phyloP scores from a whole-genome alignment of 2,113 vertebrate genomes.

The Cinclus mexicanus region DNA sequence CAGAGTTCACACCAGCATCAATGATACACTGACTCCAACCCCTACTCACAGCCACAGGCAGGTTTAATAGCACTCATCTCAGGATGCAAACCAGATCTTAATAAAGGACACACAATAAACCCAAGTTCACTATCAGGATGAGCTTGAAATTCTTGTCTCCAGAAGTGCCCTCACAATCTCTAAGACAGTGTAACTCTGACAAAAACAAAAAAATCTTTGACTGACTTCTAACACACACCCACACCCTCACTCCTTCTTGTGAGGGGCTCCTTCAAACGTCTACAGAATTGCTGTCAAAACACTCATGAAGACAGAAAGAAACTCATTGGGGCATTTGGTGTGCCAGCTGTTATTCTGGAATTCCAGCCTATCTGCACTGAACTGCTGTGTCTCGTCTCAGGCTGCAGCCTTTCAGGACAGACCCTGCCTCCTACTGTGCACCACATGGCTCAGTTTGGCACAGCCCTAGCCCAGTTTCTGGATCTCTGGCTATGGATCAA shows the following conservation, averaged over 20 bases:
- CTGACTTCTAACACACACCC: not conserved
- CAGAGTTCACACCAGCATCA: not conserved
- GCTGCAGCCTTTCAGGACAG: not conserved
- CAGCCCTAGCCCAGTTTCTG: not conserved
- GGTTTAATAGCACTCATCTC: not conserved
- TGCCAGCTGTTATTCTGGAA: not conserved
- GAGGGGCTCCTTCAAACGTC: not conserved
- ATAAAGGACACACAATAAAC: not conserved
- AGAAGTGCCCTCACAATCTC: not conserved
- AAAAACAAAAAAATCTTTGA: not conserved
- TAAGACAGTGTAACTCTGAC: not conserved
- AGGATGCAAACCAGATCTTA: not conserved
- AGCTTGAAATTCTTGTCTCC: not conserved
- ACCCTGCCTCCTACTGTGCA: not conserved
- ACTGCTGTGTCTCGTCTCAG: accelerated
- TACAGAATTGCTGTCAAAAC: not conserved
- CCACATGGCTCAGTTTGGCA: not conserved
- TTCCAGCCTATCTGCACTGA: not conserved
- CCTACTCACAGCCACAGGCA: not conserved
- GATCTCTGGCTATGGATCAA: not conserved
- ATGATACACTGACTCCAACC: not conserved
- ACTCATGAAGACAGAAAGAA: not conserved
- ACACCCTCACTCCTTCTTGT: not conserved
- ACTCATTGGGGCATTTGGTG: not conserved
- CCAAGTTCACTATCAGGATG: accelerated